Evolutionary conservation across 2,113 vertebrate species (phyloP), one percentile per base, ranked within the genome.

Genomic region (Tachysurus vachellii): DNA sequence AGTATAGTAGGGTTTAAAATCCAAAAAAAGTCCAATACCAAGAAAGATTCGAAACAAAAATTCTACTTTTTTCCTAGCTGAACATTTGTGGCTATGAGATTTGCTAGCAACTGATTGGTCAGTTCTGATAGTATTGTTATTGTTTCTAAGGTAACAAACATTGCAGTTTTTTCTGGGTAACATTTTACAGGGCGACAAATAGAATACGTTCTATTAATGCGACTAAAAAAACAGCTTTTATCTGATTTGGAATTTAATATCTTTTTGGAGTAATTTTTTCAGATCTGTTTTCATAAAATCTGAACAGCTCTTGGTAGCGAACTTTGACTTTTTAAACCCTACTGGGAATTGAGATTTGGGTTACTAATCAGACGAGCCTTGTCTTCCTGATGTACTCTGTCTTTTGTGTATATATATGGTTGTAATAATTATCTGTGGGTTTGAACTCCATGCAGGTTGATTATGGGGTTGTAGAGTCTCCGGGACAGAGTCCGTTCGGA

Each of bases 401-500:
- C 3, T 68, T 66, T 47, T 71, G 21, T 71, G 21, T 81, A 54
- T 59, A 16, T 57, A 13, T 23, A 13, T 13, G 5, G 14, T 8
- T 50, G 47, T 50, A 61, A 61, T 61, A 42, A 36, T 59, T 26
- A 83, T 83, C 26, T 56, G 4, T 70, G 47, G 62, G 47, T 81
- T 16, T 61, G 21, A 23, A 61, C 57, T 42, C 13, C 57, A 0
- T 81, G 50, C 71, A 93, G 91, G n/a, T 77, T 54, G 88, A 80
- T 3, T 42, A 73, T 3, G 75, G 84, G 31, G 71, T 64, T 75
- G 44, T 88, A 59, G 70, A 87, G 47, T 76, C 86, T 75, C 88
- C 89, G 73, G 89, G 91, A 19, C 88, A 54, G 66, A 81, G 84
- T 54, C 87, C 68, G 4, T 62, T 42, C 31, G 66, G 90, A 47